These are phyloP conservation scores for Gobionotothen gibberifrons DNA, from an alignment of 2,797 vertebrate genomes.

Conservation along the genomic window DNA sequence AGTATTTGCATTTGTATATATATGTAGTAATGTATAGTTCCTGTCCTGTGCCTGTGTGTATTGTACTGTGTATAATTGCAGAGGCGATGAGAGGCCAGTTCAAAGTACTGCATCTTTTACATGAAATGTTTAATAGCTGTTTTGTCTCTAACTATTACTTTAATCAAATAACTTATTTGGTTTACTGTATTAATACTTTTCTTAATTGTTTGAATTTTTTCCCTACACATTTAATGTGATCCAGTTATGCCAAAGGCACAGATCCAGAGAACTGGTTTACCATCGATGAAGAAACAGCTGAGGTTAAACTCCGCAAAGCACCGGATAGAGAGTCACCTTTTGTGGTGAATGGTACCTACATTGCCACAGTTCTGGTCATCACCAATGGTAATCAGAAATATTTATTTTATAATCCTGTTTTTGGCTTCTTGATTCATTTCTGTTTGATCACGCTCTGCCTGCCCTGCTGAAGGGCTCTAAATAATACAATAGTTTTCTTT, in stretches of 20 bases:
- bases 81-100: conserved; percentile 60
- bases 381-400: conserved; percentile 85
- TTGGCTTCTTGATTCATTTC: neutral
- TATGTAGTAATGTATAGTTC: no score
- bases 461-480: neutral
- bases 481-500: no score
- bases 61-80: conserved; percentile 76
- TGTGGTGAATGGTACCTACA: conserved; percentile 91
- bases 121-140: neutral
- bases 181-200: neutral
- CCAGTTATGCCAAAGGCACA: conserved; percentile 88
- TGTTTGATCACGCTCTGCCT: neutral
- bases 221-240: conserved; percentile 26
- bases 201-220: conserved; percentile 10
- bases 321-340: conserved; percentile 90
- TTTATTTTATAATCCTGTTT: neutral
- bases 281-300: conserved; percentile 87
- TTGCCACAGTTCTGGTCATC: conserved; percentile 88
- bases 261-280: conserved; percentile 91
- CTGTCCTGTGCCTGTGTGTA: no score
- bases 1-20: no score
- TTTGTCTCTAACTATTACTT: neutral
- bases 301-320: conserved; percentile 88
- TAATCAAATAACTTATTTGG: neutral
- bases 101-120: neutral